A percentile compares a stretch with the other conserved stretches of the same genome.
Conservation (phyloP, 2,888 invertebrate genomes). For the Adineta ricciae region DNA sequence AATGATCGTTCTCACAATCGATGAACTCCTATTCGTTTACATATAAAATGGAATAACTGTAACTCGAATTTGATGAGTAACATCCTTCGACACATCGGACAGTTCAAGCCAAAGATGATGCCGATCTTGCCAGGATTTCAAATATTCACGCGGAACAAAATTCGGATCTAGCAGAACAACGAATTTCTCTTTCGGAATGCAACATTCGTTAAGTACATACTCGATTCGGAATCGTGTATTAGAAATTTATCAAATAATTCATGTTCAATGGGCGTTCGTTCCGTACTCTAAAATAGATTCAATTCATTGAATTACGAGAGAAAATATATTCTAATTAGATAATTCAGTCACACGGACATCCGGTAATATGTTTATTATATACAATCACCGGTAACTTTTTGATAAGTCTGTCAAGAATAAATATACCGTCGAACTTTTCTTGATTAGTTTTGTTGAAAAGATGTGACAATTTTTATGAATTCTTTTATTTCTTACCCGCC, state of each 20-base stretch:
- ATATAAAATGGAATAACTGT: conserved; percentile 88
- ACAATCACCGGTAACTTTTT: not conserved
- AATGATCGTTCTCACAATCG: no score
- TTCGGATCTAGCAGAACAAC: conserved; percentile 58
- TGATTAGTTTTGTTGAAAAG: not conserved
- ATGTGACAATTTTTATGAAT: not conserved
- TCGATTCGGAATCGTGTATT: conserved; percentile 65
- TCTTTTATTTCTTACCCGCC: not conserved
- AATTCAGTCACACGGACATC: not conserved
- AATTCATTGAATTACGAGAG: no score
- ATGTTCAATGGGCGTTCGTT: conserved; percentile 68
- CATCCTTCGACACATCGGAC: conserved; percentile 90
- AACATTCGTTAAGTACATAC: conserved; percentile 48
- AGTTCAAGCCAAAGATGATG: conserved; percentile 92
- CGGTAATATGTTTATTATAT: not conserved
- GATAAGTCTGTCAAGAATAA: not conserved
- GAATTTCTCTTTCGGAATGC: not conserved
- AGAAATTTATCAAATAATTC: conserved; percentile 63
- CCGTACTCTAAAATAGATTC: conserved; percentile 16
- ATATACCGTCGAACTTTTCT: not conserved
- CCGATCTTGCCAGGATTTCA: conserved; percentile 88
- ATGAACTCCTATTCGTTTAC: not conserved
- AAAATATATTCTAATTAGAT: not conserved
- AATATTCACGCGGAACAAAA: conserved; percentile 66
- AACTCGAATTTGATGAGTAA: conserved; percentile 84